Conservation (phyloP, 2,888 invertebrate genomes). For the Dascillus cervinus region DNA sequence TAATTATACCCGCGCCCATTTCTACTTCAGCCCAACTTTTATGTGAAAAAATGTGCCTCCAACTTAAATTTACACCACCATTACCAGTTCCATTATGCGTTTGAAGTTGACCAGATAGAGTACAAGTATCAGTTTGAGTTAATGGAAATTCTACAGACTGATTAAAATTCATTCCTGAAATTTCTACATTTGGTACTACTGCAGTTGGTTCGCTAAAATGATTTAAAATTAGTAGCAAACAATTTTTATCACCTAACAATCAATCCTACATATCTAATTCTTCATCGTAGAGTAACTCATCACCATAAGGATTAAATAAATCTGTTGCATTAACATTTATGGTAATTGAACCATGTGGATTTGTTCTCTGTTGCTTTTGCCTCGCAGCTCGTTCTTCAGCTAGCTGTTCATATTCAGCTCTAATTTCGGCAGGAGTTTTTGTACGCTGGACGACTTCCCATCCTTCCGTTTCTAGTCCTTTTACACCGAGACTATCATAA, state of each 20-base stretch:
- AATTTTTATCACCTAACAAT: conserved; percentile 3
- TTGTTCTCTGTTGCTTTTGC: conserved; percentile 79
- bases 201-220: conserved; percentile 30
- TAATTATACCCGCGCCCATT: conserved; percentile 62
- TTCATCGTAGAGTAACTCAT: conserved; percentile 53
- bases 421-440: conserved; percentile 89
- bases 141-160: conserved; percentile 92
- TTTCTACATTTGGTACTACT: conserved; percentile 69
- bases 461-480: conserved; percentile 88
- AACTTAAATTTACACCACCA: conserved; percentile 69
- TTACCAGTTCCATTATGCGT: conserved; percentile 84
- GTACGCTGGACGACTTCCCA: conserved; percentile 92
- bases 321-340: conserved; percentile 90
- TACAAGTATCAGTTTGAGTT: conserved; percentile 76
- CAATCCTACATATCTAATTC: conserved; percentile 34
- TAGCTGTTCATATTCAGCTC: conserved; percentile 90
- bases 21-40: conserved; percentile 86
- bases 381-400: conserved; percentile 81
- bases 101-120: conserved; percentile 72
- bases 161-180: conserved; percentile 86
- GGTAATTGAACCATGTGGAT: conserved; percentile 82
- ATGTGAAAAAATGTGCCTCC: conserved; percentile 70
- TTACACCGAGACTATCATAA: conserved; percentile 84
- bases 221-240: not conserved
- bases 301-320: conserved; percentile 76